Conservation (phyloP, 2,888 invertebrate species). For the Microctonus aethiopoides region DNA sequence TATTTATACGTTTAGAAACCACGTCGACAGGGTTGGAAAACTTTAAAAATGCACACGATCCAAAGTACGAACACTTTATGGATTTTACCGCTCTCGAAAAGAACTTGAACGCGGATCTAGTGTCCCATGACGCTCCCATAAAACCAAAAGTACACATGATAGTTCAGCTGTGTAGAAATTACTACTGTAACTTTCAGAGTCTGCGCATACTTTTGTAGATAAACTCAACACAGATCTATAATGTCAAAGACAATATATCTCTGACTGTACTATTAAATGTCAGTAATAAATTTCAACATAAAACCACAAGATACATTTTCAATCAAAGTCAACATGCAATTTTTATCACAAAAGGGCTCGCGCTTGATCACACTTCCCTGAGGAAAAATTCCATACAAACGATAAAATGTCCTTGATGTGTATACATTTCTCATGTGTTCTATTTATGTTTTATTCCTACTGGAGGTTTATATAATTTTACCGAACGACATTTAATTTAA, state of each 20-base stretch:
- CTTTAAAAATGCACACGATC: constrained; percentile 54
- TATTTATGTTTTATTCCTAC: not conserved
- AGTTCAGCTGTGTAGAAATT: constrained; percentile 12
- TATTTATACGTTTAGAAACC: constrained; percentile 42
- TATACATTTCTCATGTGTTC: not conserved
- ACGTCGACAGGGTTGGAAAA: constrained; percentile 52
- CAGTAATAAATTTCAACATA: not conserved
- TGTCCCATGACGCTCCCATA: constrained; percentile 8
- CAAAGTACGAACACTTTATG: constrained; percentile 49
- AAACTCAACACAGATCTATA: constrained; percentile 1
- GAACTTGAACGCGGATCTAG: constrained; percentile 1
- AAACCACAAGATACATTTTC: not conserved
- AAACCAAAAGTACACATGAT: constrained; percentile 9
- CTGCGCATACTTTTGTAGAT: not conserved
- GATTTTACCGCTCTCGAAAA: constrained; percentile 32
- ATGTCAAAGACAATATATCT: not conserved
- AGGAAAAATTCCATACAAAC: not conserved
- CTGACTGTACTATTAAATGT: not conserved
- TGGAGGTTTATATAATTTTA: constrained; percentile 7
- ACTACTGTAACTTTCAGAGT: not conserved
- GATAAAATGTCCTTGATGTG: not conserved
- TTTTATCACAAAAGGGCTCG: not conserved
- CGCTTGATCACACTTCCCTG: not conserved
- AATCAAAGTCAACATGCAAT: constrained; percentile 3
- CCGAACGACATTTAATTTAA: constrained; percentile 8